Conservation (phyloP, 1,140 invertebrate genomes). For the Pseudobourletiella spinata region DNA sequence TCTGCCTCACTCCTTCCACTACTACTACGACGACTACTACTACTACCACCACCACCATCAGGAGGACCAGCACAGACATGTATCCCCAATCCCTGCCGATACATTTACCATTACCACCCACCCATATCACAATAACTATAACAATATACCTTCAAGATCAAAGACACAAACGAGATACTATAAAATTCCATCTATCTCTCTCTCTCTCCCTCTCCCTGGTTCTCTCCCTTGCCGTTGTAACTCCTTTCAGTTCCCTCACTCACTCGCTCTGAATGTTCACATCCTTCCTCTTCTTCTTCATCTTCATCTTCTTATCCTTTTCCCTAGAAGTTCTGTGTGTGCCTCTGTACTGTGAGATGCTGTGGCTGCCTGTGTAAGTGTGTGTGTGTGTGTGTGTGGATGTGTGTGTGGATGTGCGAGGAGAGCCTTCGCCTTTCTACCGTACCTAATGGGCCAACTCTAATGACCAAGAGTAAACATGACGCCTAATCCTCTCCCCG, state of each 20-base stretch:
- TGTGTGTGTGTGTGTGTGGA: too few relatives aligned
- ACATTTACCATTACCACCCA: conserved; percentile 29
- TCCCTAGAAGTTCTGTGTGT: neutral
- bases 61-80: too few relatives aligned
- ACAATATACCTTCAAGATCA: conserved; percentile 31
- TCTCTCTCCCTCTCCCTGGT: neutral
- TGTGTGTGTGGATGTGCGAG: too few relatives aligned
- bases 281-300: neutral
- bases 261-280: conserved; percentile 3
- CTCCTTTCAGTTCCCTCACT: neutral
- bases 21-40: too few relatives aligned
- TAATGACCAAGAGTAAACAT: conserved; percentile 19
- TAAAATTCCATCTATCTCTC: conserved; percentile 18
- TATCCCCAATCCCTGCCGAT: conserved; percentile 18
- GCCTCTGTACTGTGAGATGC: neutral
- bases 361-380: too few relatives aligned
- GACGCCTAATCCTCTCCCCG: conserved; percentile 8
- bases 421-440: neutral
- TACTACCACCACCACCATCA: too few relatives aligned
- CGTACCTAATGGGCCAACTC: conserved; percentile 15
- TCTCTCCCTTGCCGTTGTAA: neutral
- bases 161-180: conserved; percentile 27
- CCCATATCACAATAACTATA: conserved; percentile 31
- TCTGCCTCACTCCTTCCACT: too few relatives aligned
- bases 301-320: neutral